Percentiles rank a stretch among this genome's conserved stretches.
These are phyloP conservation scores for Musca domestica DNA, from an alignment of 1,140 invertebrate species.

Conservation along the genomic window DNA sequence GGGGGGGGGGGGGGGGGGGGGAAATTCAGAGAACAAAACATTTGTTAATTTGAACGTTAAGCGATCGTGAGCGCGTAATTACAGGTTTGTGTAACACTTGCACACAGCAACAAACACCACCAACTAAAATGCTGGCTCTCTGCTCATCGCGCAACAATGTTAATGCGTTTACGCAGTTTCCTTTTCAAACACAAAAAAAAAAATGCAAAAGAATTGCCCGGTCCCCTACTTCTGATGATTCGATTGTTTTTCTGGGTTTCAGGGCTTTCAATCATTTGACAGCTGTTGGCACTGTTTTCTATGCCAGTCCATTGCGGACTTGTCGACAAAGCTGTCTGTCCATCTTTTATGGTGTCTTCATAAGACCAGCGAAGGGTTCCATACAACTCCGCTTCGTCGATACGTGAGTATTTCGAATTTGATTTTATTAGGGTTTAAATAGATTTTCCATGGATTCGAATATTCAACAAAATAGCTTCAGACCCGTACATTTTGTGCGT, in stretches of 20 bases:
- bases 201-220: too few relatives aligned
- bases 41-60: constrained; percentile 7
- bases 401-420: constrained; percentile 20
- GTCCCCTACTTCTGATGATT: background rate
- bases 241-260: background rate
- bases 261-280: background rate
- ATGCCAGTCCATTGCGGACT: too few relatives aligned
- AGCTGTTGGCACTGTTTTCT: background rate
- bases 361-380: background rate
- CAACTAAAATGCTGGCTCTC: background rate
- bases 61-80: constrained; percentile 19
- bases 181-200: background rate
- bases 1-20: too few relatives aligned
- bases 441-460: constrained; percentile 9
- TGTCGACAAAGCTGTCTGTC: background rate
- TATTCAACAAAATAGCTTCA: background rate
- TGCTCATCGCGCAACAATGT: constrained; percentile 2
- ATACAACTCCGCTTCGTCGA: background rate
- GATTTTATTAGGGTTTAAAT: constrained; percentile 9
- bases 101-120: background rate
- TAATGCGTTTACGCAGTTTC: constrained; percentile 18
- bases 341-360: background rate
- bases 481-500: background rate
- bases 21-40: too few relatives aligned
- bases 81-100: constrained; percentile 21